Evolutionary conservation across 2,888 invertebrate genomes (phyloP), one percentile per base, ranked within the genome.

Genomic region (Parnassius glacialis): DNA sequence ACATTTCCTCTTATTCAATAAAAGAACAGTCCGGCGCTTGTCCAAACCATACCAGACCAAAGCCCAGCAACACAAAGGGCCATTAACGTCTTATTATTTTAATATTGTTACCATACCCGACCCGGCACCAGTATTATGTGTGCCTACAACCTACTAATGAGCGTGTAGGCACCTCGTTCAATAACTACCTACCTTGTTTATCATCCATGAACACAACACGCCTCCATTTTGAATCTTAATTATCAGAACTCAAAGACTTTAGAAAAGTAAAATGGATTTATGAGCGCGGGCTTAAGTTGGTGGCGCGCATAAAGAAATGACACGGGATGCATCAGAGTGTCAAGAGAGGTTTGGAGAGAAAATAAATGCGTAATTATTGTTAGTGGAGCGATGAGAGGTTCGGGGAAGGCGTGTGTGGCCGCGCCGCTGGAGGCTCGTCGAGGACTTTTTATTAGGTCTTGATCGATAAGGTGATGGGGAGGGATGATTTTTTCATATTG

Each of bases 41-140:
- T 25, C 47, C 47, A 11, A 45, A 34, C 13, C 9, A n/a, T 44
- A 52, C 10, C 55, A 9, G 41, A 20, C 48, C 13, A 9, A 13
- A 12, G 13, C 34, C 55, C 12, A 42, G 16, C 20, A 25, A 67
- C 70, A 84, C 85, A 87, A 86, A 85, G 83, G 74, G 73, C 78
- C 81, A 80, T 88, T 87, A 88, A 85, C 78, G 72, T 68, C 77
- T 82, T 86, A 87, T 89, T 89, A 90, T 90, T 89, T 85, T 85
- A 88, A 87, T 86, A 88, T 85, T 87, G 87, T 88, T 87, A 85
- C 85, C 81, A 82, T 81, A 83, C 79, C 78, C 68, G 85, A 76
- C 74, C n/a, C 76, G 78, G 64, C 67, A 77, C 73, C 77, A 73
- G 74, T 69, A 71, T 69, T 75, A 74, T 79, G 84, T 87, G 81